Percentiles rank a stretch among this genome's conserved stretches.
phyloP scores from a whole-genome alignment of 2,888 invertebrate species.

The Deilephila porcellus region DNA sequence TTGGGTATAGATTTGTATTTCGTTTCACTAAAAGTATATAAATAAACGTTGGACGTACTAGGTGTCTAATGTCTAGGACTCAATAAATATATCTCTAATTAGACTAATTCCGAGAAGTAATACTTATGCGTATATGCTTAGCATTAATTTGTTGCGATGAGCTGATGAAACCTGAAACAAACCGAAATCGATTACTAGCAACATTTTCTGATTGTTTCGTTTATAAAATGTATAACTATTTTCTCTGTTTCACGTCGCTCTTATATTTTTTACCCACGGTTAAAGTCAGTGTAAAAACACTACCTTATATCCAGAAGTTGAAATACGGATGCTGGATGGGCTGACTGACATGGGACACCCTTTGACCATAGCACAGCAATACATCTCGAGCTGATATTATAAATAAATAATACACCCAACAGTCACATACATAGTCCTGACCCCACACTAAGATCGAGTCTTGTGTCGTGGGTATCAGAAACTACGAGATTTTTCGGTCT shows the following conservation, averaged over 20 bases:
- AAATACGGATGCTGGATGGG: too few relatives aligned
- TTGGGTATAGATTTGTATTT: not conserved
- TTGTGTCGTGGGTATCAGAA: too few relatives aligned
- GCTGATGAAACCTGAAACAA: slow-evolving; percentile 26
- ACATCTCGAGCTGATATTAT: too few relatives aligned
- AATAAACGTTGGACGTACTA: slow-evolving; percentile 30
- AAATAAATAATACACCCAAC: too few relatives aligned
- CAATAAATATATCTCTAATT: slow-evolving; percentile 24
- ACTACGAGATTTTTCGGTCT: too few relatives aligned
- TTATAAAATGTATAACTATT: too few relatives aligned
- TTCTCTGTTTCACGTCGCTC: too few relatives aligned
- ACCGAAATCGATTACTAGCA: not conserved
- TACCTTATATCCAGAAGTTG: too few relatives aligned
- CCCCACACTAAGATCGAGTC: not conserved
- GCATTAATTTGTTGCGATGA: slow-evolving; percentile 45
- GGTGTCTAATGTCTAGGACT: slow-evolving; percentile 20
- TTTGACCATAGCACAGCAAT: too few relatives aligned
- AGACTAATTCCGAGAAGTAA: slow-evolving; percentile 37
- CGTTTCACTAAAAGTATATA: slow-evolving; percentile 23
- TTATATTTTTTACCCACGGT: too few relatives aligned
- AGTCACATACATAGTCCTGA: not conserved
- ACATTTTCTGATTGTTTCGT: not conserved
- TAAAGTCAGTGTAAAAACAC: too few relatives aligned
- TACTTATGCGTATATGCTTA: slow-evolving; percentile 46
- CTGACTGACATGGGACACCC: too few relatives aligned